Evolutionary conservation across 2,113 vertebrate genomes (phyloP).

Genomic region (Cromileptes altivelis): DNA sequence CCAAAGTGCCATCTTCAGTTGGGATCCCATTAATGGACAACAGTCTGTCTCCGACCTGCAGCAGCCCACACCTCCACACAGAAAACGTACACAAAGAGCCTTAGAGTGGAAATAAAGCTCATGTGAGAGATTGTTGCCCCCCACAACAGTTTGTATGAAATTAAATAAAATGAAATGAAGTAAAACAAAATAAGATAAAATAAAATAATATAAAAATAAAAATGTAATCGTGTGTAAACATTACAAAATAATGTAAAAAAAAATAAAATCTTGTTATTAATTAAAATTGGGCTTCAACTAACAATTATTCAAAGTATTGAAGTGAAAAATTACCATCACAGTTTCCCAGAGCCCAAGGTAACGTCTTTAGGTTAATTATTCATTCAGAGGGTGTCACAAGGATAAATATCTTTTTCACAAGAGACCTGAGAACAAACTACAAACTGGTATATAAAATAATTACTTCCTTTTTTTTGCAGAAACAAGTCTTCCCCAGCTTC

Average conservation of each 20-base stretch:
- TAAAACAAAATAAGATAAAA: too few species aligned
- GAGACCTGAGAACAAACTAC: background rate
- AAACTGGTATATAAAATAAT: too few species aligned
- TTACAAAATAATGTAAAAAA: too few species aligned
- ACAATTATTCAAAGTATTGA: background rate
- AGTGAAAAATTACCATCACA: background rate
- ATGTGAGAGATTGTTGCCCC: too few species aligned
- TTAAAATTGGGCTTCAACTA: background rate
- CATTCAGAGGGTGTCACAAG: background rate
- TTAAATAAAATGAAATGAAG: too few species aligned
- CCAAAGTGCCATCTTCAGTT: constrained; percentile 95
- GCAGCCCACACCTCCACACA: constrained; percentile 90
- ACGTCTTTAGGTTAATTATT: background rate
- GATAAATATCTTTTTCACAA: too few species aligned
- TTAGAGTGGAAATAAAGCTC: too few species aligned
- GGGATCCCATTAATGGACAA: constrained; percentile 94
- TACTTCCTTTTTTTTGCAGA: background rate
- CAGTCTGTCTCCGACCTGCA: constrained; percentile 95
- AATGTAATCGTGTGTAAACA: too few species aligned
- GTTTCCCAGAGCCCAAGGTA: background rate
- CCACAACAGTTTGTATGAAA: too few species aligned
- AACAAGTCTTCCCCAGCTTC: background rate
- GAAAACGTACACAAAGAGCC: background rate
- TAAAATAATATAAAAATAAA: too few species aligned
- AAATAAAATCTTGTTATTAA: too few species aligned